Evolutionary conservation across 2,797 vertebrate species (phyloP), one percentile per base, ranked within the genome.

Genomic region (Protosalanx chinensis): DNA sequence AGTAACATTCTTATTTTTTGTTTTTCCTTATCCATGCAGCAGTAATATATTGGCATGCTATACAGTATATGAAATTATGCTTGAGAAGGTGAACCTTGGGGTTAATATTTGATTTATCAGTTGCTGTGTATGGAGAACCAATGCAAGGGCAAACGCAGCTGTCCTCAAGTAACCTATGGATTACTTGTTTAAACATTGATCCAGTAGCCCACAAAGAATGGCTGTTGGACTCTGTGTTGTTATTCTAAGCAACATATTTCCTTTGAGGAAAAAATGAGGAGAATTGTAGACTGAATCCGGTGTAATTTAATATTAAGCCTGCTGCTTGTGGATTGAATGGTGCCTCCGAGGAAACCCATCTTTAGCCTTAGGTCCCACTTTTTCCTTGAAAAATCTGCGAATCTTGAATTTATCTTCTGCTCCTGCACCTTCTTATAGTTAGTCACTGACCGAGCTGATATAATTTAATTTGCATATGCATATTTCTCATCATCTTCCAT

Each of bases 171-270:
- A 59, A 70, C 49, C 7, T 18, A 59, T 12, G 15, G 78, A 82
- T 84, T 73, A 87, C 87, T 84, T 84, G 82, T 82, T 83, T 85
- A 75, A 77, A 75, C 77, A 86, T 72, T 72, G 79, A 88, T 84
- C 70, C 27, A 46, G 41, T 46, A 12, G 41, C 2, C 41, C 13
- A 15, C 35, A 64, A 56, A 27, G 61, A 76, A 70, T 81, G 64
- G 69, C 67, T 73, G 58, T 18, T 51, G 71, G 66, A 60, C 6
- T 2, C 59, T 16, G 57, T 66, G 67, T 57, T 69, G 77, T 85
- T 83, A 79, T 78, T 81, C 71, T 35, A 13, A 20, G 35, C 68
- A 56, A 35, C 64, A 59, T 66, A 60, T 46, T 61, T 68, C 76
- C 57, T 79, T 73, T 58, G 62, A 82, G 59, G 68, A 76, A 66